These are phyloP conservation scores for Drosophila melanosoma DNA, from an alignment of 2,888 invertebrate genomes.

Conservation along the genomic window DNA sequence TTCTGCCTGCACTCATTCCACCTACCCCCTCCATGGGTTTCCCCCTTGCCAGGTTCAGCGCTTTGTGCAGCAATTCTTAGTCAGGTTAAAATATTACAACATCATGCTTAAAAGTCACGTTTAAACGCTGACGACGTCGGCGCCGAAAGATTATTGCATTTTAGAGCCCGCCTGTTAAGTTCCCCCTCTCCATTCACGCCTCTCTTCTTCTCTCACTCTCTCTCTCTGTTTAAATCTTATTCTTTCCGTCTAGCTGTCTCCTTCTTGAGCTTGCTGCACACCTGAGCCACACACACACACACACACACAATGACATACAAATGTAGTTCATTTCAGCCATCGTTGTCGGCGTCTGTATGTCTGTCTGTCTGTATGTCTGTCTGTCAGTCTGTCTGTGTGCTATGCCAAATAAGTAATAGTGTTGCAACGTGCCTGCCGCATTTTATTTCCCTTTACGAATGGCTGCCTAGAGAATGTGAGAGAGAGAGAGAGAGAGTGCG, in stretches of 20 bases:
- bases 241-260: slow-evolving; percentile 9
- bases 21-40: background rate
- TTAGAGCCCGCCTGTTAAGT: slow-evolving; percentile 44
- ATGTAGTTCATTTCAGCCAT: slow-evolving; percentile 71
- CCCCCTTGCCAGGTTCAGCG: background rate
- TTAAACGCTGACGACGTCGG: slow-evolving; percentile 78
- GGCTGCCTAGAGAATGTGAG: slow-evolving; percentile 18
- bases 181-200: slow-evolving; percentile 5
- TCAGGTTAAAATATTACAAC: slow-evolving; percentile 81
- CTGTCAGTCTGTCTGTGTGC: slow-evolving; percentile 57
- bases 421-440: slow-evolving; percentile 83
- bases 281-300: slow-evolving; percentile 51
- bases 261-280: slow-evolving; percentile 35
- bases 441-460: slow-evolving; percentile 75
- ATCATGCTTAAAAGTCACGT: slow-evolving; percentile 82
- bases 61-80: slow-evolving; percentile 62
- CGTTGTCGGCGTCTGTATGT: slow-evolving; percentile 52
- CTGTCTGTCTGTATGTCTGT: slow-evolving; percentile 42
- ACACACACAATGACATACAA: slow-evolving; percentile 64
- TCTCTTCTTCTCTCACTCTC: background rate
- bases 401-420: slow-evolving; percentile 79
- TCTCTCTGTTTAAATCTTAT: background rate
- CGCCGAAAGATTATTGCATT: slow-evolving; percentile 82
- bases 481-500: background rate
- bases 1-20: slow-evolving; percentile 15